Conservation (phyloP, 2,797 vertebrate genomes). For the Anas bahamensis region DNA sequence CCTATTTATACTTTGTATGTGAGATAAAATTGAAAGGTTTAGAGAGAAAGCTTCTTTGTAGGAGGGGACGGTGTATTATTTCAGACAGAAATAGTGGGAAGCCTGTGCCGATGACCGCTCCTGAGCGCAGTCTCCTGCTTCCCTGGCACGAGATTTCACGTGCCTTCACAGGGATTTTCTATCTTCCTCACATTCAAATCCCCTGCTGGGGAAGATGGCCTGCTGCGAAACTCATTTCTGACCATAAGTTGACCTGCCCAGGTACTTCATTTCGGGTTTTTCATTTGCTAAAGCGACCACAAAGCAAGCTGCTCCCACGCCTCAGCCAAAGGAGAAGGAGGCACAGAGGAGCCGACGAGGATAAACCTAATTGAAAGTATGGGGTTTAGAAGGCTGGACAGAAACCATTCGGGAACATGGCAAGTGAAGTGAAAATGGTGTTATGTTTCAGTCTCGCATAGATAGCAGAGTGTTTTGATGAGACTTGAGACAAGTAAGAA, state of each 20-base stretch:
- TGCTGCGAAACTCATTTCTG: constrained; percentile 65
- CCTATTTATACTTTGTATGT: not conserved
- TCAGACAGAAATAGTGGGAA: not conserved
- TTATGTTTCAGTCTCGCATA: not conserved
- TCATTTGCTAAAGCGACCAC: not conserved
- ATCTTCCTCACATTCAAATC: constrained; percentile 38
- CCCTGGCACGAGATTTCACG: not conserved
- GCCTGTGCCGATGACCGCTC: constrained; percentile 26
- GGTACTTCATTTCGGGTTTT: constrained; percentile 2
- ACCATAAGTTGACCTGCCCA: constrained; percentile 28
- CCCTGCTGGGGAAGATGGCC: constrained; percentile 19
- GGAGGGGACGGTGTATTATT: not conserved
- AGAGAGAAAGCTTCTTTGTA: constrained; percentile 14
- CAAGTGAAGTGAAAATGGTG: not conserved
- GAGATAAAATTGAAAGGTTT: constrained; percentile 54
- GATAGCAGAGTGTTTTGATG: not conserved
- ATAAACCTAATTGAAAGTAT: constrained; percentile 5
- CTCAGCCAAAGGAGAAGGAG: not conserved
- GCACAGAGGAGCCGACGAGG: not conserved
- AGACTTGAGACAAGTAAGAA: not conserved
- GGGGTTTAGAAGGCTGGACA: not conserved
- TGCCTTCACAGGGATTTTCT: constrained; percentile 28
- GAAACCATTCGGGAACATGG: not conserved
- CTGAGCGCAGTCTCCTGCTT: not conserved
- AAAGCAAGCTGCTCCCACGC: not conserved